Evolutionary conservation across 2,797 vertebrate species (phyloP), one percentile per base, ranked within the genome.

Genomic region (Pelobates cultripes): DNA sequence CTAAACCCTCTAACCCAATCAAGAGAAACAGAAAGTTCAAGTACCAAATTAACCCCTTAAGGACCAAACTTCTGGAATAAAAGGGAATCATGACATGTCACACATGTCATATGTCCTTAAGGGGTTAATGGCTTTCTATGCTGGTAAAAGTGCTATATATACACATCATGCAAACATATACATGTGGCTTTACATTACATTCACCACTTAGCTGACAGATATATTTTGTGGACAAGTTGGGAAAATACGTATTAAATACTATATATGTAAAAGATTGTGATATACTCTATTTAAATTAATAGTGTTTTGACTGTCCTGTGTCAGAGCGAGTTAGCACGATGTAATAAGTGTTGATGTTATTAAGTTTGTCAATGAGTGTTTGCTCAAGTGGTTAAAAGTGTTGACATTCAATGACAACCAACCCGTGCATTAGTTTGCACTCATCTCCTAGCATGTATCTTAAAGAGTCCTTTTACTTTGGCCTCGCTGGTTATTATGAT

Each of bases 111-210:
- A n/a, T n/a, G n/a, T n/a, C n/a, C n/a, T n/a, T n/a, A n/a, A n/a
- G n/a, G n/a, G n/a, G n/a, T n/a, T n/a, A 61, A 75, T 69, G 40
- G 12, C 63, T 41, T 43, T 3, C 72, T 14, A 15, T 73, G 17
- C 73, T 57, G 44, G 73, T 61, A 75, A 47, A 13, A 13, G 13
- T 41, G 53, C 53, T 81, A 81, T 70, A 74, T 80, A 80, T 80
- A 75, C 44, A 68, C 6, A 47, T 9, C 3, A 63, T 51, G 53
- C 66, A 73, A 55, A 73, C 42, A 42, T 51, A 72, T 43, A 47
- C 67, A n/a, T n/a, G n/a, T n/a, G n/a, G n/a, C n/a, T n/a, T n/a
- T n/a, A n/a, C n/a, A 78, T 70, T 55, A 14, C 3, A 70, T 28
- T 17, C 14, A 70, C 10, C 14, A 0, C 47, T n/a, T 7, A n/a